Conservation (phyloP, 2,888 invertebrate genomes). For the Drosophila aldrichi region DNA sequence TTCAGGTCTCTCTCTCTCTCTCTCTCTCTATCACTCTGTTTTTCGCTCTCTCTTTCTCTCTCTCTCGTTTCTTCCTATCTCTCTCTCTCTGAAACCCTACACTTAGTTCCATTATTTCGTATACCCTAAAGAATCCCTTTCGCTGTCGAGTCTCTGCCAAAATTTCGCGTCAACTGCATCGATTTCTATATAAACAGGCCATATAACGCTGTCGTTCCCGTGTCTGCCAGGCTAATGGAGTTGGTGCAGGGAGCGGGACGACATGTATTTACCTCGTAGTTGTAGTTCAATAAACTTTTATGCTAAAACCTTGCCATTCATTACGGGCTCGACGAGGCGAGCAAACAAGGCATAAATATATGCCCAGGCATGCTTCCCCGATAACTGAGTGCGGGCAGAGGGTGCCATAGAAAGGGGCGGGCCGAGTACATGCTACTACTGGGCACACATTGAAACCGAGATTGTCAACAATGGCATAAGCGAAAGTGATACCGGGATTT, state of each 20-base stretch:
- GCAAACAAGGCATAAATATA: conserved; percentile 68
- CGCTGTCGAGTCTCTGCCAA: conserved; percentile 19
- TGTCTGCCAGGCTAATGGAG: conserved; percentile 14
- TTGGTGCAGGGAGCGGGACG: not conserved
- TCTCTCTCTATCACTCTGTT: too few species aligned
- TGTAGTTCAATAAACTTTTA: conserved; percentile 79
- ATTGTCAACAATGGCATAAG: conserved; percentile 76
- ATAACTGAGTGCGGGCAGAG: conserved; percentile 27
- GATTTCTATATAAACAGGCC: conserved; percentile 35
- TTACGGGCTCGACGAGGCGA: conserved; percentile 26
- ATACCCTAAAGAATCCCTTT: conserved; percentile 31
- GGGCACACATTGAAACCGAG: conserved; percentile 74
- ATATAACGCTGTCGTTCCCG: conserved; percentile 23
- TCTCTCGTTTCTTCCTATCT: not conserved
- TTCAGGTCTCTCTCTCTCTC: too few species aligned
- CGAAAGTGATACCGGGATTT: conserved; percentile 81
- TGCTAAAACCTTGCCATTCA: conserved; percentile 72
- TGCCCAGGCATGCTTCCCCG: conserved; percentile 66
- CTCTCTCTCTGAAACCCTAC: too few species aligned
- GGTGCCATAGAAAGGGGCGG: conserved; percentile 2
- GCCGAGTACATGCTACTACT: conserved; percentile 11
- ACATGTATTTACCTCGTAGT: conserved; percentile 34
- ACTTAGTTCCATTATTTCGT: not conserved
- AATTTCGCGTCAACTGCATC: conserved; percentile 35
- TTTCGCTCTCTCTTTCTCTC: too few species aligned